Base-by-base conservation (phyloP, 2,113 vertebrate genomes). In the Ardeotis arabs region DNA sequence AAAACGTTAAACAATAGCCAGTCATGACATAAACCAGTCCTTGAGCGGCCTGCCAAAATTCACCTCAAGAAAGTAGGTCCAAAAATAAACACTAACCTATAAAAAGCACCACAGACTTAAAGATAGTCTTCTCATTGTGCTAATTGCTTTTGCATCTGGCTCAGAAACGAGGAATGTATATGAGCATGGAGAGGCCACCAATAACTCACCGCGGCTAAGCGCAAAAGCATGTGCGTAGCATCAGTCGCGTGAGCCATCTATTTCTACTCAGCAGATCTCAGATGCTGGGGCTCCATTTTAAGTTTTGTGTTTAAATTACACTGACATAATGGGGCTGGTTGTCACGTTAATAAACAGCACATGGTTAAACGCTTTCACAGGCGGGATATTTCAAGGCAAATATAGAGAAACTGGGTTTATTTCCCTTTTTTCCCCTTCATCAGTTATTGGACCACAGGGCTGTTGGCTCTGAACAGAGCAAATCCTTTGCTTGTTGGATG, bases 131-230 rank as follows among this genome's bases (percentile, higher is more conserved):
- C 69, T 41, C 50, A 0, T 87, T 79, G 80, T 87, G 92, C 85
- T 96, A 95, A 96, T 94, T 82, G 87, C 89, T 96, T 96, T 93
- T 91, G 82, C 96, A 92, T 95, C 95, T 97, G 96, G 94, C 90
- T 87, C 66, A 63, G 86, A 64, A 72, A 56, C 11, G 77, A 62
- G 72, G 22, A 89, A 56, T 45, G 84, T 81, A 35, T 72, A 74
- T 2, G 76, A 92, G 90, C 63, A 14, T 4, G 77, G 67, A 50
- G 92, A 84, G 91, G 94, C 95, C 96, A 94, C 88, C 79, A 82
- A 37, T 78, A 86, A 84, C 56, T 93, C 84, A n/a, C 29, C 84
- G 22, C 73, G 78, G 76, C 80, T 73, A 55, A 95, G 89, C 92
- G 35, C 77, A 63, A 27, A 68, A 84, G 80, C 73, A 45, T 45